Base-by-base conservation (phyloP, 2,888 invertebrate genomes). In the Lamproptera curius region DNA sequence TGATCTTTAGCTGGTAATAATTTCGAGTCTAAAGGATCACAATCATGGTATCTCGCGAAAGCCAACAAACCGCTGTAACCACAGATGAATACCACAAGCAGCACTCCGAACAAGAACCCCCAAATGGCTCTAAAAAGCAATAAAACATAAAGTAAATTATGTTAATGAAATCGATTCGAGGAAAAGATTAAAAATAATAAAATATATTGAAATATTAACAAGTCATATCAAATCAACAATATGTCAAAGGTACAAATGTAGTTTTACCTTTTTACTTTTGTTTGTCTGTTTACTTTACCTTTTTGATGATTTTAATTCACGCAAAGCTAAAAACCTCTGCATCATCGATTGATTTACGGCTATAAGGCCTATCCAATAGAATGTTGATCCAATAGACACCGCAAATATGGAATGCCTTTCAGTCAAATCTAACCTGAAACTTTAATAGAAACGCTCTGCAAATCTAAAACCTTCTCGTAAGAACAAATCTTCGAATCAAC, bases 311-410 rank as follows among this genome's bases (percentile, higher is more conserved):
- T 78, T 81, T 6, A 94, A 70, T n/a, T 89, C 90, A 0, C 92
- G 91, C 41, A 94, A 73, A 10, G 94, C 89, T 35, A 95, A 75
- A 62, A 94, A 93, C 42, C 95, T 83, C 66, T 95, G 95, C 54
- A 95, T 91, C 93, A 94, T 94, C 26, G 93, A 91, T 70, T 95
- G 95, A 72, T 93, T 94, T 1, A 93, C 91, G 16, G 92, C 92
- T 58, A 93, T 91, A 58, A 91, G 91, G 41, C 93, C 92, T 2
- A 93, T 77, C 93, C 93, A 94, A 55, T 92, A 92, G 45, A 94
- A 89, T 40, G 90, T 90, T 1, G 93, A 92, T 1, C 95, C 95
- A 54, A 95, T 76, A 0, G 89, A 76, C n/a, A 94, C 84, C 0
- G 92, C 90, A 90, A 93, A 94, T 38, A 94, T 75, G 0, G 94